phyloP scores from a whole-genome alignment of 2,113 vertebrate species.

The Toxotes jaculatrix region DNA sequence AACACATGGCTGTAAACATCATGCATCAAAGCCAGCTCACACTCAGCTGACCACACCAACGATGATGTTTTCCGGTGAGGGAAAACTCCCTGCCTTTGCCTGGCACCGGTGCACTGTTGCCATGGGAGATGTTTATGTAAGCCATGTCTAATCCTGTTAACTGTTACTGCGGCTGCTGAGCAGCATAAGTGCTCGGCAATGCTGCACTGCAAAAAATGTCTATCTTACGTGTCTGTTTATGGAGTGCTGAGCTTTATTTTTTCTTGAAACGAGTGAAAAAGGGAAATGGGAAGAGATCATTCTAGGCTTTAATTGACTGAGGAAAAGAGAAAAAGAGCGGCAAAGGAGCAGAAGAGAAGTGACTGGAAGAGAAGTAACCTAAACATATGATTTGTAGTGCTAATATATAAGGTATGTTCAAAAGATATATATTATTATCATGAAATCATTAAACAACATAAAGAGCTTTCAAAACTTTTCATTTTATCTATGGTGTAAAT shows the following conservation, averaged over 20 bases:
- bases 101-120: constrained; percentile 71
- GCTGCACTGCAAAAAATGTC: constrained; percentile 56
- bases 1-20: constrained; percentile 8
- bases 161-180: constrained; percentile 69
- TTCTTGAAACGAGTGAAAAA: constrained; percentile 34
- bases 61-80: constrained; percentile 51
- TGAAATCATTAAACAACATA: no score
- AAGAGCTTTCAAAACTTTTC: neutral
- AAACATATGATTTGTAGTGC: neutral
- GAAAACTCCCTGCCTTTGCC: constrained; percentile 38
- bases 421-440: neutral
- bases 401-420: neutral
- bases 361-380: neutral
- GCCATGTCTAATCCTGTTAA: constrained; percentile 82
- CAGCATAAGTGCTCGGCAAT: constrained; percentile 47
- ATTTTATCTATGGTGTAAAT: neutral
- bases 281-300: constrained; percentile 5
- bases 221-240: constrained; percentile 29
- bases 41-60: constrained; percentile 56
- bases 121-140: constrained; percentile 84
- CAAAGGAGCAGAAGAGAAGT: neutral
- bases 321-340: neutral
- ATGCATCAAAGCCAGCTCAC: constrained; percentile 25
- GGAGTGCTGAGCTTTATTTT: constrained; percentile 10
- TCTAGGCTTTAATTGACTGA: neutral